Base-by-base conservation (phyloP, 2,113 vertebrate species). In the Budorcas taxicolor region DNA sequence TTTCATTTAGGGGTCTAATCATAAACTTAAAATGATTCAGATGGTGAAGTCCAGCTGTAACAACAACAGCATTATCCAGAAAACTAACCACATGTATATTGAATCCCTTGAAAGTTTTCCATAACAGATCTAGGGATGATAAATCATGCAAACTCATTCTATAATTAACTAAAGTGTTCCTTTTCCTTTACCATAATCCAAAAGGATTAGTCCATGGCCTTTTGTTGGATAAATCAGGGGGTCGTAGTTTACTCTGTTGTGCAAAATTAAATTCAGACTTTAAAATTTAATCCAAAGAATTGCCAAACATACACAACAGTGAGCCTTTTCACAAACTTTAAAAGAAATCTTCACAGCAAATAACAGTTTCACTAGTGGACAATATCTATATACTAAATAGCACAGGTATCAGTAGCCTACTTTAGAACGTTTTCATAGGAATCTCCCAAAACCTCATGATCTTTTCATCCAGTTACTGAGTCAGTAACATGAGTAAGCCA, bases 1-100 rank as follows among this genome's bases (percentile, higher is more conserved):
- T 98, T 98, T 98, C 96, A 96, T 76, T 98, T 97, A 97, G 95
- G 96, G 62, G 67, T 96, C 96, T 98, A 97, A 96, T 97, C 90
- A 76, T 97, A 90, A 45, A 93, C 71, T 80, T 83, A 97, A 95
- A 62, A 98, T 98, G 98, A 98, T 97, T 98, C 94, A 97, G 45
- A 95, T 97, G 90, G 91, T 90, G 87, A 97, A 88, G 17, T 97
- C 90, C 84, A 91, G 31, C 25, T 95, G 91, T 85, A 97, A 97
- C 97, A 97, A 93, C 55, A 97, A 90, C 94, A 88, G 47, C 90
- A 97, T 93, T 84, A 64, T 98, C 97, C 36, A 91, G 96, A 95
- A 92, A 93, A 97, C 78, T 84, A 96, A 85, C 92, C 96, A 76
- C 50, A n/a, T 97, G 95, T 52, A 97, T 95, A 76, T 88, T 97